Evolutionary conservation across 2,888 invertebrate species (phyloP), one percentile per base, ranked within the genome.

Genomic region (Ceriagrion tenellum): DNA sequence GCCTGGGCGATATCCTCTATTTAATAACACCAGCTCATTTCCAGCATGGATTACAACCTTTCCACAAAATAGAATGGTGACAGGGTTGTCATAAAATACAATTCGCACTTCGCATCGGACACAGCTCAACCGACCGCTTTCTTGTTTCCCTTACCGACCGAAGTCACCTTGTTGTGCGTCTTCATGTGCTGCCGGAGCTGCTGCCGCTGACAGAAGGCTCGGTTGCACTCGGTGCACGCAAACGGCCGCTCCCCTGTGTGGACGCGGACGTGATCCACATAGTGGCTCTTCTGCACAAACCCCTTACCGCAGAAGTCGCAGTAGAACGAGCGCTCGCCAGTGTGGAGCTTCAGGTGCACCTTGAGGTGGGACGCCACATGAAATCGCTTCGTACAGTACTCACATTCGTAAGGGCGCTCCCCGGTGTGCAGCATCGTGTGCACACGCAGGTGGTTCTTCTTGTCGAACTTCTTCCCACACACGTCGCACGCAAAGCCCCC

Each of bases 181-280:
- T 63, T 91, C 26, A 63, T 63, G 40, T 91, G 91, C 35, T 63
- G 40, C 0, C 40, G 30, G 26, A 91, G 63, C 8, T 91, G 40
- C 40, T 40, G 35, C 23, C 40, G 59, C 63, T 91, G 59, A 3
- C 91, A 40, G 40, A 91, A 91, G 40, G 56, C 59, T 20, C 40
- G 55, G 40, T 59, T 63, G 63, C 91, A 91, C 13, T 63, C 63
- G 40, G 59, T 63, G 40, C 91, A 91, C 40, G 63, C 63, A 13
- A 55, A 91, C 23, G 59, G 59, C 23, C 63, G 12, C 23, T 91
- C 91, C 23, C 91, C 91, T 10, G 91, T 91, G 63, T 91, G 91
- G 0, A 91, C 40, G 8, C 35, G 20, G 30, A 91, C 40, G 63
- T 91, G 91, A 13, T 91, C 63, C 12, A 63, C 40, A 12, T 63